phyloP scores from a whole-genome alignment of 2,113 vertebrate species.

The Nanger granti region DNA sequence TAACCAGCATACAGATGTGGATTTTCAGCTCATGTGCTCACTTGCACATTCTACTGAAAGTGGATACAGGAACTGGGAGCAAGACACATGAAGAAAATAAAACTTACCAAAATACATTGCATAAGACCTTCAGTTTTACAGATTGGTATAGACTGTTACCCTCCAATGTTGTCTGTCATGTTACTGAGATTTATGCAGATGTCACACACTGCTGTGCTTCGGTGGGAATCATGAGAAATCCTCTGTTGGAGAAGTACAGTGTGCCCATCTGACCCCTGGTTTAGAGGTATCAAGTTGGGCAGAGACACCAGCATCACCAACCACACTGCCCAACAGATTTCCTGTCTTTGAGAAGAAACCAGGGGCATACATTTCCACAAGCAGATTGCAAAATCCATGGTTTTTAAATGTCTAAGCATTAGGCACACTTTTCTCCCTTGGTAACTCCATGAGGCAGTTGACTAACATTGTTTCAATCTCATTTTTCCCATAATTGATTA shows the following conservation, averaged over 20 bases:
- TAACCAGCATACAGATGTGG: background rate
- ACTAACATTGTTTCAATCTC: background rate
- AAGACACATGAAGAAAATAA: background rate
- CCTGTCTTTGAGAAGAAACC: background rate
- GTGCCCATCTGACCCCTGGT: background rate
- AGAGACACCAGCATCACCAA: background rate
- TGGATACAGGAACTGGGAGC: too few relatives aligned
- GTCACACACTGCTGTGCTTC: background rate
- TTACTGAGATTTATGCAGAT: background rate
- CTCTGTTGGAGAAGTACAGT: background rate
- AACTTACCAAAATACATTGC: background rate
- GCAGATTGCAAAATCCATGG: background rate
- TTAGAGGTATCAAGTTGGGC: background rate
- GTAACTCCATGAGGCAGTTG: background rate
- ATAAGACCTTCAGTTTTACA: fast-evolving
- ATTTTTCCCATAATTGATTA: background rate
- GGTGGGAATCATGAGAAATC: background rate
- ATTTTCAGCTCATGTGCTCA: background rate
- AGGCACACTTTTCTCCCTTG: background rate
- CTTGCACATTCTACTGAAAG: background rate
- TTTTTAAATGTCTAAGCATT: background rate
- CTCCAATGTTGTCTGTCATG: background rate
- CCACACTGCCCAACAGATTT: background rate
- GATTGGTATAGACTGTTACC: background rate
- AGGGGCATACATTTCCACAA: background rate